These are phyloP conservation scores for Nesometra sesokonis DNA, from an alignment of 35 echinoderm and acorn worm genomes.

Conservation along the genomic window DNA sequence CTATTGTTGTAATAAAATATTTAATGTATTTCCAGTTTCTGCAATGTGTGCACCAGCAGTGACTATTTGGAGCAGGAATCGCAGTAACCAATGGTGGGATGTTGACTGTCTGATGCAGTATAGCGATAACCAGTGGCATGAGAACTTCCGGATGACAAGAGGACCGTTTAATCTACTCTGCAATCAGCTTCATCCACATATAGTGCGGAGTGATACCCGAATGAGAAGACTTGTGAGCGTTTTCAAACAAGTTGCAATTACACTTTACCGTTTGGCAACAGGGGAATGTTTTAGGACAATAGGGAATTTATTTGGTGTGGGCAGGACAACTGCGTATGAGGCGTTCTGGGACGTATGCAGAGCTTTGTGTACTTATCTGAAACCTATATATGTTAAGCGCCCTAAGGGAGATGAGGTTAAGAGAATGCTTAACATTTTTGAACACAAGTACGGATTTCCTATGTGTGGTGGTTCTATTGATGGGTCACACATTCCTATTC, in stretches of 20 bases:
- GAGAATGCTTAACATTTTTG: neutral
- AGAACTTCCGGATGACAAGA: slow-evolving; percentile 50
- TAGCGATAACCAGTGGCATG: slow-evolving; percentile 14
- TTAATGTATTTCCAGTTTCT: neutral
- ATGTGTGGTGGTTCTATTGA: slow-evolving; percentile 47
- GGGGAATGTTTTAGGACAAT: slow-evolving; percentile 35
- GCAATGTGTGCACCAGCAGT: neutral
- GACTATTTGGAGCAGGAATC: neutral
- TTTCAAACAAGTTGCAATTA: slow-evolving; percentile 31
- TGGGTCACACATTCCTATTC: slow-evolving; percentile 27
- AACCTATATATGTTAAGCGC: neutral
- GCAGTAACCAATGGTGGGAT: neutral
- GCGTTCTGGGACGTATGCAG: slow-evolving; percentile 34
- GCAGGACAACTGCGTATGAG: slow-evolving; percentile 24
- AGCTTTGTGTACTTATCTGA: neutral
- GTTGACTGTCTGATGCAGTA: slow-evolving; percentile 3
- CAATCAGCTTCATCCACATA: slow-evolving; percentile 1
- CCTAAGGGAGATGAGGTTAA: neutral
- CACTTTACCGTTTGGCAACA: slow-evolving; percentile 42
- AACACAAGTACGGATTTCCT: neutral
- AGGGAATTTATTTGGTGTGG: slow-evolving; percentile 57
- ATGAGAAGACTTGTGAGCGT: slow-evolving; percentile 22
- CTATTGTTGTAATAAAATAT: no score
- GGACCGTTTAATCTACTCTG: slow-evolving; percentile 26
- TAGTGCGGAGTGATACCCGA: neutral